A percentile compares a stretch with the other conserved stretches of the same genome.
Evolutionary conservation across 1,140 invertebrate genomes (phyloP).

Genomic region (Metopolophium dirhodum): DNA sequence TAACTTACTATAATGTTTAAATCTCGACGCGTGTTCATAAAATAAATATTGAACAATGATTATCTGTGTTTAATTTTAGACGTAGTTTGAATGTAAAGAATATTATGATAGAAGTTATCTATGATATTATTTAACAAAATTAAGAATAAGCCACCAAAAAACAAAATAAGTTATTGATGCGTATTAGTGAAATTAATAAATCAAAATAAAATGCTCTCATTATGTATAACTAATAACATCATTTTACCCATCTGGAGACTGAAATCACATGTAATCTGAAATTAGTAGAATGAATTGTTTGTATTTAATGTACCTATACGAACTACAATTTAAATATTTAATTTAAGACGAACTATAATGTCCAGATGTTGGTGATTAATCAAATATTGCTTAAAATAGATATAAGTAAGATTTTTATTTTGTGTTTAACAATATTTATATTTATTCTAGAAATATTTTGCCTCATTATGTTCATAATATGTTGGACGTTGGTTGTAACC

Average conservation of each 20-base stretch:
- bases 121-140: neutral
- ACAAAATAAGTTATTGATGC: neutral
- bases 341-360: neutral
- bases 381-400: neutral
- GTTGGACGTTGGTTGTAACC: neutral
- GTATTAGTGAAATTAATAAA: neutral
- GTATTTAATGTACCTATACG: neutral
- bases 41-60: too few relatives aligned
- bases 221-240: too few relatives aligned
- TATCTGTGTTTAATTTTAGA: too few relatives aligned
- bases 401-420: neutral
- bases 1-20: neutral
- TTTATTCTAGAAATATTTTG: neutral
- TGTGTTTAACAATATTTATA: neutral
- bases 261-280: neutral
- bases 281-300: neutral
- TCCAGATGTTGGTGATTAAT: neutral
- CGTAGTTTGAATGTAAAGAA: neutral
- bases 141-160: neutral
- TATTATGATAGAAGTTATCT: neutral
- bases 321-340: neutral
- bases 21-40: neutral
- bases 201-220: neutral
- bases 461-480: neutral
- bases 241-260: neutral